Conservation (phyloP, 1,140 invertebrate species). For the Drosophila melanogaster region Release_6_plus_ISO1_MT NT_033777.3:5526501-5527000, state of each 20-base stretch:
- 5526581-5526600: no score
- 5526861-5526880: not conserved
- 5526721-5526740: conserved; percentile 9
- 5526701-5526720: conserved; percentile 34
- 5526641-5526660: conserved; percentile 30
- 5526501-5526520: conserved; percentile 18
- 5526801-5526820: conserved; percentile 33
- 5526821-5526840: conserved; percentile 11
- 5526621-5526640: conserved; percentile 38
- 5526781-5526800: conserved; percentile 15
- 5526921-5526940: no score
- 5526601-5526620: no score
- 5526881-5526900: not conserved
- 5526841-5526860: not conserved
- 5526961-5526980: no score
- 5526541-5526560: conserved; percentile 13
- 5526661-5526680: conserved; percentile 1
- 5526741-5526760: conserved; percentile 30
- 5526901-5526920: no score
- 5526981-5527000: no score
- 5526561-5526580: not conserved
- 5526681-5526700: conserved; percentile 7
- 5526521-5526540: conserved; percentile 13
- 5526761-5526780: conserved; percentile 7
- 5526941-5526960: no score